Evolutionary conservation across 2,113 vertebrate species (phyloP).

Genomic region (Labeo catla): DNA sequence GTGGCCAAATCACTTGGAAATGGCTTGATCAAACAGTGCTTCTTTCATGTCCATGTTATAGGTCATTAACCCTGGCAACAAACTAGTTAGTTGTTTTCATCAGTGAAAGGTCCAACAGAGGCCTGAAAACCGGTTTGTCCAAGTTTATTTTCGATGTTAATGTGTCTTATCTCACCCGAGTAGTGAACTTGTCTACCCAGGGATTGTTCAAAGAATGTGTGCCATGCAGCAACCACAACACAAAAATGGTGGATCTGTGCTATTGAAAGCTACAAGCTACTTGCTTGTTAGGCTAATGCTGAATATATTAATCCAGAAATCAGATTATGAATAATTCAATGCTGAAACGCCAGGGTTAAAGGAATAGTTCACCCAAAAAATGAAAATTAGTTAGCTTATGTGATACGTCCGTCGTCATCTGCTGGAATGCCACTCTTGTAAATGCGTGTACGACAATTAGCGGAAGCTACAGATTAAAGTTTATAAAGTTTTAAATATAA

Average conservation of each 20-base stretch:
- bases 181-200: neutral
- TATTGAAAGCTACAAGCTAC: too few species aligned
- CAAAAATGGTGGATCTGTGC: neutral
- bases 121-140: neutral
- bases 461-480: too few species aligned
- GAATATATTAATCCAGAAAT: neutral
- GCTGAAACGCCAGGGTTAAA: neutral
- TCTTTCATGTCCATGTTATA: conserved; percentile 30
- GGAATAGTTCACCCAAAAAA: too few species aligned
- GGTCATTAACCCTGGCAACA: conserved; percentile 46
- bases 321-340: neutral
- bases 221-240: neutral
- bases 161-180: neutral
- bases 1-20: conserved; percentile 29
- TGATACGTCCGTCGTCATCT: too few species aligned
- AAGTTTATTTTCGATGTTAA: neutral
- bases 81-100: conserved; percentile 35
- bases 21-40: conserved; percentile 10
- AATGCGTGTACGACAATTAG: too few species aligned
- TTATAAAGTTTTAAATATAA: too few species aligned
- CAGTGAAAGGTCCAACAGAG: neutral
- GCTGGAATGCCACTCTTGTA: too few species aligned
- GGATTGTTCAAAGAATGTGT: neutral
- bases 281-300: neutral
- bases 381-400: too few species aligned